A percentile compares a stretch with the other conserved stretches of the same genome.
phyloP scores from a whole-genome alignment of 2,113 vertebrate genomes.

The Sturnus vulgaris region DNA sequence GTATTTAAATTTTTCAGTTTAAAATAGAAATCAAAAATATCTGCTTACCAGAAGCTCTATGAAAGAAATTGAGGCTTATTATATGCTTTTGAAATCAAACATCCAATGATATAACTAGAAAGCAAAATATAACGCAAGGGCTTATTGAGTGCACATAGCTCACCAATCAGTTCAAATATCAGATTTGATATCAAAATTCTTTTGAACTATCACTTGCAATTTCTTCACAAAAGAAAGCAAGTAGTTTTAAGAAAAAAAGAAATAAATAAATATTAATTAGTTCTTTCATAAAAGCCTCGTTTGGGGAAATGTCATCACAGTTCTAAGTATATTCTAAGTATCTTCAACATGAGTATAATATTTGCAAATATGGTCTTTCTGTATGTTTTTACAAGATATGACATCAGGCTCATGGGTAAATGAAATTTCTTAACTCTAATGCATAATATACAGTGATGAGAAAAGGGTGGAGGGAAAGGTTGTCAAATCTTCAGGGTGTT shows the following conservation, averaged over 20 bases:
- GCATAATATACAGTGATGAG: background rate
- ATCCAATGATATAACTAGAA: background rate
- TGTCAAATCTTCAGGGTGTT: background rate
- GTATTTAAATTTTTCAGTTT: background rate
- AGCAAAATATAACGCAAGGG: background rate
- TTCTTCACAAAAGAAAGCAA: background rate
- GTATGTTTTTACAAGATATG: background rate
- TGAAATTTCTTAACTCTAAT: background rate
- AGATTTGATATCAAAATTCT: background rate
- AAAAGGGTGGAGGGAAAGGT: background rate
- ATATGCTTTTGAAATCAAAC: background rate
- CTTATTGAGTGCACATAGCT: background rate
- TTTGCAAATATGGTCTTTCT: background rate
- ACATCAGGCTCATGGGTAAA: background rate
- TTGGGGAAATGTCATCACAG: background rate
- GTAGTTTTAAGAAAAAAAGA: background rate
- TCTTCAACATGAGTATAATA: background rate
- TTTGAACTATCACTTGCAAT: constrained; percentile 1
- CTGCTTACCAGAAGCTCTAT: background rate
- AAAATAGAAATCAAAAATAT: background rate
- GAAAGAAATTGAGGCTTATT: background rate
- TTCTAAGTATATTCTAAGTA: background rate
- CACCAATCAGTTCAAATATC: background rate
- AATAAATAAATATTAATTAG: background rate
- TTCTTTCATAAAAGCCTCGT: constrained; percentile 1